phyloP scores from a whole-genome alignment of 1,140 invertebrate species.

The Stenopsyche tienmushanensis region DNA sequence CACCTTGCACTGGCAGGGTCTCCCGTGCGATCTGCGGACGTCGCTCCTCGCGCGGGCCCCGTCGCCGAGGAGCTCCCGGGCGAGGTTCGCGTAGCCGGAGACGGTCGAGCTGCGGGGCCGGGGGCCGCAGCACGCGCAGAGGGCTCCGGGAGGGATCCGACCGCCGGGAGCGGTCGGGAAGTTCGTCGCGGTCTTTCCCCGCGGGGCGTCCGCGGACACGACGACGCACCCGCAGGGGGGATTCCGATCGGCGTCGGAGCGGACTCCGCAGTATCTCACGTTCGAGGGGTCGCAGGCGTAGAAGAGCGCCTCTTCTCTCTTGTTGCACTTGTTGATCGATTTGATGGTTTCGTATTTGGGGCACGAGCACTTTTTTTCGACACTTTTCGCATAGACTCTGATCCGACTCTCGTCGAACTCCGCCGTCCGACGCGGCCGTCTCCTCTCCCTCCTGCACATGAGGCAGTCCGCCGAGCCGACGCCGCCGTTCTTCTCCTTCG shows the following conservation, averaged over 20 bases:
- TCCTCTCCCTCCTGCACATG: slow-evolving; percentile 1
- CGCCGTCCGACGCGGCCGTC: not conserved
- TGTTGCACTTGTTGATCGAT: not conserved
- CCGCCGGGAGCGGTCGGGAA: not conserved
- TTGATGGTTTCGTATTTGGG: slow-evolving; percentile 19
- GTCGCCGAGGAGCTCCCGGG: slow-evolving; percentile 8
- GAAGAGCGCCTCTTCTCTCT: not conserved
- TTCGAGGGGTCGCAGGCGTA: not conserved
- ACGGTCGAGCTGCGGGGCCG: slow-evolving; percentile 33
- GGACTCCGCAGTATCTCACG: not conserved
- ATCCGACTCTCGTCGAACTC: too few species aligned
- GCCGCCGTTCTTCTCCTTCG: not conserved
- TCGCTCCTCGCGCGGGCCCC: slow-evolving; percentile 2
- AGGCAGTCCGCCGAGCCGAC: not conserved
- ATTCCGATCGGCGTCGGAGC: not conserved
- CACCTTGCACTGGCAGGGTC: not conserved
- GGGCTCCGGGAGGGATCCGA: slow-evolving; percentile 3
- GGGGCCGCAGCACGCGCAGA: slow-evolving; percentile 26
- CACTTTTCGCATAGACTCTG: not conserved
- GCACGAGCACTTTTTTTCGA: not conserved
- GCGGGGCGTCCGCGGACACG: not conserved
- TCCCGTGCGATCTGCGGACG: not conserved
- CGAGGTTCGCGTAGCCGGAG: slow-evolving; percentile 14
- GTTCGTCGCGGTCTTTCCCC: not conserved
- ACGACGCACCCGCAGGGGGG: not conserved